Base-by-base conservation (phyloP, 1,140 invertebrate genomes). In the Leguminivora glycinivorella region DNA sequence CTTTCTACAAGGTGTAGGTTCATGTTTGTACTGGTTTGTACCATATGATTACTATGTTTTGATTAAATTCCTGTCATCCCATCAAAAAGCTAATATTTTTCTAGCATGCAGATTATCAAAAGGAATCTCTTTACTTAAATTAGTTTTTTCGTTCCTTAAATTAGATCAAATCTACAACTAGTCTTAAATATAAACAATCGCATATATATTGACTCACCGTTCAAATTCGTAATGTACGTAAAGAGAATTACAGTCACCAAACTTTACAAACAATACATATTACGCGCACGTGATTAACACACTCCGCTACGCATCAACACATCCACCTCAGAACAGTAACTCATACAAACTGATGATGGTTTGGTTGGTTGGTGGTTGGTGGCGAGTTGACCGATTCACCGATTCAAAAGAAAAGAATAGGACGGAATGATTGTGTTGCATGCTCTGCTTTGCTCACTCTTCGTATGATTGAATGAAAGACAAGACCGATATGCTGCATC, bases 211-310 rank as follows among this genome's bases (percentile, higher is more conserved):
- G 9, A 22, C 58, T 63, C 26, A 63, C 58, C 58, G 12, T 19
- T 63, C 19, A 31, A 19, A 52, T 52, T 19, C 19, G 7, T 22
- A n/a, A 22, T 22, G 7, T 52, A 52, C 17, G 19, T 52, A 3
- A 22, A 52, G 19, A 9, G 17, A 52, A 52, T n/a, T 6, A 19
- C 17, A 52, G 47, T 22, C 29, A 63, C 22, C 25, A 31, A 63
- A 29, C 58, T 63, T 29, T 17, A 63, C 31, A 63, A 29, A 26
- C 29, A 38, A 72, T 68, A 76, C 72, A 73, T 74, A 73, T 77
- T 73, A 76, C 75, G 75, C 75, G 82, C 84, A 88, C 83, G 83
- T 85, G 77, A 83, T 75, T 71, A 75, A 75, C 71, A 76, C 72
- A 78, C 52, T 83, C 31, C 67, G 29, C 17, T 70, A 77, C 80